Conservation (phyloP, 37 sponge, comb jelly and placozoan genomes). For the Theonella swinhoei region DNA sequence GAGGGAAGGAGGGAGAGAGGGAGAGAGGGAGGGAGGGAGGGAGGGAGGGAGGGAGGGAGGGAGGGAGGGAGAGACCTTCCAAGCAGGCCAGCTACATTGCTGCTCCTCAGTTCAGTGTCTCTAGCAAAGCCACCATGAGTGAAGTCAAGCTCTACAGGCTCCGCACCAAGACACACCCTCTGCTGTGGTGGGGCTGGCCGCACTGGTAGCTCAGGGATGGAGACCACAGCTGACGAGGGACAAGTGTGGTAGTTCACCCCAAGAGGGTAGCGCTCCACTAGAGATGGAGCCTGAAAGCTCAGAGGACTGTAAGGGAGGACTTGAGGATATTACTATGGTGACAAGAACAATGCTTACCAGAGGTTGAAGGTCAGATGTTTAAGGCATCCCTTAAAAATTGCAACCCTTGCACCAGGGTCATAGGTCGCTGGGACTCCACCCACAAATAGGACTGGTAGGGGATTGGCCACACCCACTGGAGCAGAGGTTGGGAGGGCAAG, state of each 20-base stretch:
- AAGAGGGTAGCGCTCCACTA: not conserved
- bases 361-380: conserved; percentile 25
- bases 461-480: not conserved
- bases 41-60: not conserved
- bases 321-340: not conserved
- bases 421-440: conserved; percentile 1
- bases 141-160: not conserved
- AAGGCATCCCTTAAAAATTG: conserved; percentile 40
- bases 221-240: not conserved
- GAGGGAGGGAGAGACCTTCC: conserved; percentile 5
- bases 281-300: conserved; percentile 15
- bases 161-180: conserved; percentile 7
- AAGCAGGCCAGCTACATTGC: conserved; percentile 41
- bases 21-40: not conserved
- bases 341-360: conserved; percentile 15
- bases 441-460: conserved; percentile 2
- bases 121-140: conserved; percentile 51
- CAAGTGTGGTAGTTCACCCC: conserved; percentile 51
- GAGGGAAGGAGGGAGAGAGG: not conserved
- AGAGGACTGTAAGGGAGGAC: conserved; percentile 21
- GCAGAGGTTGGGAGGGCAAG: conserved; percentile 5
- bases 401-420: not conserved
- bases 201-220: conserved; percentile 21
- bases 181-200: not conserved
- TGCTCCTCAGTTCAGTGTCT: conserved; percentile 14